Base-by-base conservation (phyloP, 2,888 invertebrate genomes). In the Desoria tigrina region DNA sequence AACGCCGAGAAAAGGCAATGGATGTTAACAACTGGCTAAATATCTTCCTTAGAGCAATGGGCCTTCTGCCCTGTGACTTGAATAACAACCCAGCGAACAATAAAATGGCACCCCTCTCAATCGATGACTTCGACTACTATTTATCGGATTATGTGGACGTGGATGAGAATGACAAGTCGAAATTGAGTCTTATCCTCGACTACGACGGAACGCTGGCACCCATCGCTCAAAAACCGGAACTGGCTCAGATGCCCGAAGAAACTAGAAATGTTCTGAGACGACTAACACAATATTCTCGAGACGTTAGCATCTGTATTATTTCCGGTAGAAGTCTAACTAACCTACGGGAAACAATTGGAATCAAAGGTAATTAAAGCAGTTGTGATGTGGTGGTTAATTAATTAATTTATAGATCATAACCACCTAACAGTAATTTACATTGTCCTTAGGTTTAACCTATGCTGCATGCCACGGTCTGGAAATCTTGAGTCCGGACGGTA, bases 151-250 rank as follows among this genome's bases (percentile, higher is more conserved):
- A 81, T 65, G 77, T 81, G 39, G 80, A 79, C 32, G 49, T 72
- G 11, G 72, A 68, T 26, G 60, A 64, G 24, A 28, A 37, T 39
- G 77, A 78, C 55, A 77, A 77, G 6, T 77, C 78, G 42, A 80
- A 80, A 66, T 75, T 81, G n/a, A 79, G 79, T 59, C 72, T 82
- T 18, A 79, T 82, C 32, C 76, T 82, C 42, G 82, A 82, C 71
- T 82, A 81, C 69, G 82, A 82, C 71, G 82, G 82, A 18, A 82
- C 82, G 2, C 75, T 82, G 42, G 79, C 80, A 9, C 80, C 80
- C 39, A 78, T 81, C 57, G 80, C 81, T 2, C 78, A 79, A 6
- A 81, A 80, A 63, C 81, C 81, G 7, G 80, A 81, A 69, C 68
- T 80, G 55, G 81, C 81, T 11, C 73, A 78, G 11, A 77, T 81